Percentiles rank a stretch among this genome's conserved stretches.
These are phyloP conservation scores for Tamias sibiricus DNA, from an alignment of 2,113 vertebrate species.

Conservation along the genomic window DNA sequence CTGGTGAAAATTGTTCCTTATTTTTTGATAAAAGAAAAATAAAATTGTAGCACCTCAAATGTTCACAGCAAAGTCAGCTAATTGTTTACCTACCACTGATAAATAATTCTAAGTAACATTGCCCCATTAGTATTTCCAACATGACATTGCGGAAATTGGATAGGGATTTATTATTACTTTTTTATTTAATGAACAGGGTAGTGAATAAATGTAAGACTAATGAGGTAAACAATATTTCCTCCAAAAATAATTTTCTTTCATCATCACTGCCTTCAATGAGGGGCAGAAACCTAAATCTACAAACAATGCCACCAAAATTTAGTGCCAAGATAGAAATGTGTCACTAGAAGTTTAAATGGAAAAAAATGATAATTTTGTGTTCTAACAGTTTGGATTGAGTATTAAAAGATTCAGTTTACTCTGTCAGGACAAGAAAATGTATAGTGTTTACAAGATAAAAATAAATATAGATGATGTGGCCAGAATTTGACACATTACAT, in stretches of 20 bases:
- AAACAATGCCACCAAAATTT: slow-evolving; percentile 76
- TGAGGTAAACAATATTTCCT: slow-evolving; percentile 75
- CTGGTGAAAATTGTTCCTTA: slow-evolving; percentile 60
- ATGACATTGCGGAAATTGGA: neutral
- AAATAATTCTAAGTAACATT: slow-evolving; percentile 16
- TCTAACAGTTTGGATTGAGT: slow-evolving; percentile 69
- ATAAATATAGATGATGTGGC: slow-evolving; percentile 59
- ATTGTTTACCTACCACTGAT: slow-evolving; percentile 31
- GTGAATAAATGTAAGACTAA: slow-evolving; percentile 68
- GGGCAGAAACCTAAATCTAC: slow-evolving; percentile 75
- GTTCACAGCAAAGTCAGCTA: neutral
- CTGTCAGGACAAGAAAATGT: slow-evolving; percentile 57
- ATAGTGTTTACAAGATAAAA: slow-evolving; percentile 66
- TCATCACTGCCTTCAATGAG: slow-evolving; percentile 69
- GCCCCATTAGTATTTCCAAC: neutral
- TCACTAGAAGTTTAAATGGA: slow-evolving; percentile 15
- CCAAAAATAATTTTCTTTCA: slow-evolving; percentile 75
- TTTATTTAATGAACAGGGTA: slow-evolving; percentile 68
- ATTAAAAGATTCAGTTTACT: slow-evolving; percentile 76
- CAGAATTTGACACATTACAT: slow-evolving; percentile 56
- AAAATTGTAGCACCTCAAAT: neutral
- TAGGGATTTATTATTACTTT: neutral
- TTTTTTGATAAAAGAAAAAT: slow-evolving; percentile 21
- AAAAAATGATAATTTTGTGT: slow-evolving; percentile 61
- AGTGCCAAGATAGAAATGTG: slow-evolving; percentile 63